Conservation (phyloP, 1,140 invertebrate genomes). For the Drosophila dunni region DNA sequence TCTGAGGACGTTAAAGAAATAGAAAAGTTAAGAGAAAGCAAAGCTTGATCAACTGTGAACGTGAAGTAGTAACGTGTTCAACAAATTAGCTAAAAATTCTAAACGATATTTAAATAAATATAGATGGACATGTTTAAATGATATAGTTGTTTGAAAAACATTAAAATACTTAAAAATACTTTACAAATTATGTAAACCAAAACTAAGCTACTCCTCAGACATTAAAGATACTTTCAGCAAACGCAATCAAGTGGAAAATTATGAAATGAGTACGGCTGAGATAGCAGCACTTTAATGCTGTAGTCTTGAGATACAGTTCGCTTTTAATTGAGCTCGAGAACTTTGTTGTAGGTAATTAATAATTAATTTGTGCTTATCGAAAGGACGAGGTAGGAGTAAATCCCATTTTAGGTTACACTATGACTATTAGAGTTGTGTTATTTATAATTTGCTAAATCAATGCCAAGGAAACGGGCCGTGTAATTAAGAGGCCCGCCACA, state of each 20-base stretch:
- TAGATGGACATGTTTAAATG: background rate
- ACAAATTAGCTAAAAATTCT: background rate
- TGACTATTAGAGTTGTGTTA: slow-evolving; percentile 26
- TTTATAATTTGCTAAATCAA: slow-evolving; percentile 55
- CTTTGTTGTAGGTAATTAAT: background rate
- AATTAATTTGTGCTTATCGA: slow-evolving; percentile 2
- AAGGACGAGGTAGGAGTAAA: background rate
- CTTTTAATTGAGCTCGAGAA: too few species aligned
- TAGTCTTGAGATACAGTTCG: too few species aligned
- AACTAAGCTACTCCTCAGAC: too few species aligned
- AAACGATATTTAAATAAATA: background rate
- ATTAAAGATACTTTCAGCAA: too few species aligned
- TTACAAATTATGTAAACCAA: too few species aligned
- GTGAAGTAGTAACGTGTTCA: background rate
- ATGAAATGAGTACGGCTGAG: too few species aligned
- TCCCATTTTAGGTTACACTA: background rate
- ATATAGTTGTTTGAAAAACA: too few species aligned
- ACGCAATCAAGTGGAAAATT: too few species aligned
- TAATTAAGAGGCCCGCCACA: slow-evolving; percentile 73
- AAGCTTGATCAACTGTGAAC: slow-evolving; percentile 4
- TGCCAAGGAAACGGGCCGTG: slow-evolving; percentile 45
- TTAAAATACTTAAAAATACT: too few species aligned
- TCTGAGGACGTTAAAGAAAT: background rate
- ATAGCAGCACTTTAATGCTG: too few species aligned
- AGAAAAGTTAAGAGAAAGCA: slow-evolving; percentile 3